Conservation (phyloP, 2,797 vertebrate genomes). For the Cyprinella venusta region DNA sequence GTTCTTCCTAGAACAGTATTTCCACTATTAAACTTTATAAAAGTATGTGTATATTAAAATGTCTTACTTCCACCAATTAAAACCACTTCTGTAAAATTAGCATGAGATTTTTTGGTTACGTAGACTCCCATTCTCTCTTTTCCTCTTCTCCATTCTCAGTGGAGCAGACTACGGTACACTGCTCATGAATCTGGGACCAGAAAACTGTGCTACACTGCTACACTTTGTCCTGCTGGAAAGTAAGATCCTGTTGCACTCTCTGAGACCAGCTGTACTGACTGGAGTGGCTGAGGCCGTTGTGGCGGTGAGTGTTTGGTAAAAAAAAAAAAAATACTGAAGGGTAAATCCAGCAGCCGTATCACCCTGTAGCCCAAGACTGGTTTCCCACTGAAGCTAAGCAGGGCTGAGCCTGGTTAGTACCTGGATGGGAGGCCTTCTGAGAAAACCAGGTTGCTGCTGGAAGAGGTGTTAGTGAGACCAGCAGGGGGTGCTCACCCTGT, state of each 20-base stretch:
- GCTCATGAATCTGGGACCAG: slow-evolving; percentile 93
- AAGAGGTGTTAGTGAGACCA: too few species aligned
- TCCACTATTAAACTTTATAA: neutral
- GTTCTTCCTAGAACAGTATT: neutral
- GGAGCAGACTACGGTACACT: slow-evolving; percentile 95
- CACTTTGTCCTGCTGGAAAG: slow-evolving; percentile 92
- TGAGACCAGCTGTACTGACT: slow-evolving; percentile 94
- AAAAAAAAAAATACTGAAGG: neutral
- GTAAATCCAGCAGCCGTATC: neutral
- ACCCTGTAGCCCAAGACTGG: too few species aligned
- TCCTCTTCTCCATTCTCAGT: slow-evolving; percentile 67
- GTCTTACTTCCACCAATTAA: neutral
- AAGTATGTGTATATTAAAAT: neutral
- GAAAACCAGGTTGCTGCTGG: too few species aligned
- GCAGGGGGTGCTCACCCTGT: too few species aligned
- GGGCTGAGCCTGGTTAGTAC: too few species aligned
- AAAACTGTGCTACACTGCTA: slow-evolving; percentile 93
- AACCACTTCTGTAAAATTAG: neutral
- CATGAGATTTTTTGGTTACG: slow-evolving; percentile 2
- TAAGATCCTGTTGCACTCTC: slow-evolving; percentile 97
- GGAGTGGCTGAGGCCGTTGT: slow-evolving; percentile 96
- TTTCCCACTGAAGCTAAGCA: too few species aligned
- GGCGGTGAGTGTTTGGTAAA: slow-evolving; percentile 81
- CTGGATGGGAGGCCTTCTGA: too few species aligned
- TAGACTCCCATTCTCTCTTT: neutral